Base-by-base conservation (phyloP, 2,797 vertebrate species). In the Liasis olivaceus region DNA sequence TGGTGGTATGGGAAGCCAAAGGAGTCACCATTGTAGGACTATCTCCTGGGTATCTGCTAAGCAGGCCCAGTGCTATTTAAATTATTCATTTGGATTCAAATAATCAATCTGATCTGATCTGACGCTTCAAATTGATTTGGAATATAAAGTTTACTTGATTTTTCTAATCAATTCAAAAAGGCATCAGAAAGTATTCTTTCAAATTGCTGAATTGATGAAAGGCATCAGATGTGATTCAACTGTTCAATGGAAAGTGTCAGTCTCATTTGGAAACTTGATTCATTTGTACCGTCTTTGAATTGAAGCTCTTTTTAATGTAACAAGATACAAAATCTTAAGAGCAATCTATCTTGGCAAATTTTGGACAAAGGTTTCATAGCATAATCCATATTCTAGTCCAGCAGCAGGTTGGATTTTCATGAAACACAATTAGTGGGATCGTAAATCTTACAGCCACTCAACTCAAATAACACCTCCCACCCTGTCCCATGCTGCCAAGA, bases 291-390 rank as follows among this genome's bases (percentile, higher is more conserved):
- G 36, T 47, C 72, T 81, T 81, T 81, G 47, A 81, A 47, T 47
- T 81, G 72, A 81, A 81, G 20, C 47, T 20, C 72, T 24, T 81
- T 81, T 47, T 81, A 47, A 81, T 81, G 72, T 24, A 81, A 66
- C 77, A 81, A 24, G 0, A 0, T 77, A 88, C 59, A 81, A 91
- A 85, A 36, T 87, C 92, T n/a, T 22, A 42, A 87, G 89, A 88
- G 77, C 1, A 69, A 72, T 94, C 72, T 2, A 89, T 84, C 85
- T 88, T 9, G 85, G 14, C 81, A 84, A 92, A 47, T 90, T 91
- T 92, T 92, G 58, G 64, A 11, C 77, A 28, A 59, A 89, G 95
- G 84, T 69, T 88, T 86, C 89, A 24, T n/a, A 63, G 42, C 36
- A 86, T 24, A 24, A 20, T 26, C 28, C 12, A 42, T 47, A 20